Conservation (phyloP, 2,888 invertebrate species). For the Gonocerus acuteangulatus region DNA sequence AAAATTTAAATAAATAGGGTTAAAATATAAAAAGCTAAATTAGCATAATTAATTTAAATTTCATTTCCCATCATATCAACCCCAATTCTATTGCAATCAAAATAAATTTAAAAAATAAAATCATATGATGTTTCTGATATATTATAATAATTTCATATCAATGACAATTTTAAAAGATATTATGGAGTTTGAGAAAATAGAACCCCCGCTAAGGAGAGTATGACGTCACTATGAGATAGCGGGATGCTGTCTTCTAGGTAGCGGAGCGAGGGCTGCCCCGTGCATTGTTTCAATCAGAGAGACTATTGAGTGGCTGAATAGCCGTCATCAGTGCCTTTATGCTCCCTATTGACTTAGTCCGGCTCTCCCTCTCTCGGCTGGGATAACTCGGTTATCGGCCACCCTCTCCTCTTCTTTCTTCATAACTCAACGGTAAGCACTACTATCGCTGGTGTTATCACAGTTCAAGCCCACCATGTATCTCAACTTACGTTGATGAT, state of each 20-base stretch:
- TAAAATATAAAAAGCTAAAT: too few relatives aligned
- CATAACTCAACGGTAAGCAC: conserved; percentile 1
- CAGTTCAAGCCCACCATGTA: too few relatives aligned
- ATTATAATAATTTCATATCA: too few relatives aligned
- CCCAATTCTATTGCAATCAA: too few relatives aligned
- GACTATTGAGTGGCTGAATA: conserved; percentile 35
- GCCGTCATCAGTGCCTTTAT: conserved; percentile 34
- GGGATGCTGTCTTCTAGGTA: background rate
- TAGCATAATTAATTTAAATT: too few relatives aligned
- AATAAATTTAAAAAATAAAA: too few relatives aligned
- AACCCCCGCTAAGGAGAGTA: background rate
- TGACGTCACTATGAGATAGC: background rate
- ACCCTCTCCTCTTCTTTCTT: conserved; percentile 8
- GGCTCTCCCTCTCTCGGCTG: background rate
- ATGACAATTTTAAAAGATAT: too few relatives aligned
- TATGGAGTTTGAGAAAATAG: background rate
- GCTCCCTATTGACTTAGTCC: background rate
- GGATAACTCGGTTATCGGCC: conserved; percentile 10
- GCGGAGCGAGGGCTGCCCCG: background rate
- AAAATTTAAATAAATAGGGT: too few relatives aligned
- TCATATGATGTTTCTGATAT: too few relatives aligned
- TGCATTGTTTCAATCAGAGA: conserved; percentile 37
- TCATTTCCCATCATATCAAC: too few relatives aligned
- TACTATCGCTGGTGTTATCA: background rate
- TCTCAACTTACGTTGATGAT: too few relatives aligned